These are phyloP conservation scores for Cossypha polioptera DNA, from an alignment of 2,797 vertebrate species.

Conservation along the genomic window DNA sequence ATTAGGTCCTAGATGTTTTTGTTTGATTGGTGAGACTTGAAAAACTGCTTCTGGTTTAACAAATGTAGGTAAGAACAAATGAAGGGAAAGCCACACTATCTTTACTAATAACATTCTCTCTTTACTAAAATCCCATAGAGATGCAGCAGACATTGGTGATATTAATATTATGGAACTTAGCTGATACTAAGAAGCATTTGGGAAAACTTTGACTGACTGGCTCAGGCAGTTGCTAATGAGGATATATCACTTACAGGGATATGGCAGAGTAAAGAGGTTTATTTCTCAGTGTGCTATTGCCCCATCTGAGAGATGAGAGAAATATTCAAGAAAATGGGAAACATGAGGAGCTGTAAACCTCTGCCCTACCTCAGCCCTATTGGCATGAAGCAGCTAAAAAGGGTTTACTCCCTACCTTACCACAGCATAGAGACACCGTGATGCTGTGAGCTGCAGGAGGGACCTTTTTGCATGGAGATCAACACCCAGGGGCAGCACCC, in stretches of 20 bases:
- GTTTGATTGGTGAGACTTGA: constrained; percentile 12
- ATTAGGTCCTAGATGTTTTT: not conserved
- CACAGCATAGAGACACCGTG: fast-evolving
- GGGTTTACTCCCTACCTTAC: not conserved
- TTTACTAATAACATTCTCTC: constrained; percentile 48
- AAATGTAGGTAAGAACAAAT: constrained; percentile 40
- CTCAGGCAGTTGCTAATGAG: constrained; percentile 63
- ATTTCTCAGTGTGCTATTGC: constrained; percentile 24
- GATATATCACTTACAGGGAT: constrained; percentile 57
- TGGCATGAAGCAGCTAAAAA: not conserved
- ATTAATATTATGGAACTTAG: constrained; percentile 68
- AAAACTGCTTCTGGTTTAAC: not conserved
- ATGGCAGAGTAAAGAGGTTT: constrained; percentile 34
- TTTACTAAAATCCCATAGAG: constrained; percentile 51
- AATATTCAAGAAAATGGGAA: not conserved
- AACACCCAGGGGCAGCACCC: not conserved
- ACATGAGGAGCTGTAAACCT: not conserved
- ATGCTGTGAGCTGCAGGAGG: not conserved
- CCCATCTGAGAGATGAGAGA: not conserved
- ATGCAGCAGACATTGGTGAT: constrained; percentile 25
- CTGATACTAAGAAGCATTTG: constrained; percentile 68
- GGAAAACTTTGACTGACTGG: constrained; percentile 68
- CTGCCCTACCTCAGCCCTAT: not conserved
- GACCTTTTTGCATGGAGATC: not conserved
- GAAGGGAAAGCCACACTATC: constrained; percentile 45